Conservation (phyloP, 2,888 invertebrate genomes). For the Conomelus anceps region DNA sequence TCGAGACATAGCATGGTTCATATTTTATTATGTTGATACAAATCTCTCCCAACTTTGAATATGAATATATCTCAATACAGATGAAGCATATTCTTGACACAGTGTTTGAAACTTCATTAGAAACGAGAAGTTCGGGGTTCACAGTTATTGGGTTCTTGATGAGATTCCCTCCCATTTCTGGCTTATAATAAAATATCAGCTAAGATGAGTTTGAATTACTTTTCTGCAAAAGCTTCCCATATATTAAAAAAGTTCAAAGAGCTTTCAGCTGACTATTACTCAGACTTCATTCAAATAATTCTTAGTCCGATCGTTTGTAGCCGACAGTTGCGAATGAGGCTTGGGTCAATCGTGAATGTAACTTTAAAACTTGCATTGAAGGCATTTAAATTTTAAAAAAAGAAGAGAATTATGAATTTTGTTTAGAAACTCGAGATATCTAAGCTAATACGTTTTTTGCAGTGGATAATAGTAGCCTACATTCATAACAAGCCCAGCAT, state of each 20-base stretch:
- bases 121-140: background rate
- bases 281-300: background rate
- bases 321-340: background rate
- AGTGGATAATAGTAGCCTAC: too few relatives aligned
- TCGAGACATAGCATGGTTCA: background rate
- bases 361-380: too few relatives aligned
- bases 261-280: background rate
- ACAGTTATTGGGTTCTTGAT: background rate
- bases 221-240: too few relatives aligned
- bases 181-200: background rate
- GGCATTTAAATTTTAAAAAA: too few relatives aligned
- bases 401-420: background rate
- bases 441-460: background rate
- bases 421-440: background rate
- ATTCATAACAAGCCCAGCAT: too few relatives aligned
- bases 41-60: background rate
- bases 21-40: background rate
- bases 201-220: background rate
- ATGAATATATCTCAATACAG: background rate
- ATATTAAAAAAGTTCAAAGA: background rate
- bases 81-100: background rate
- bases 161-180: background rate
- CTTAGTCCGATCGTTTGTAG: background rate
- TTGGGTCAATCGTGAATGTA: background rate
- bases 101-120: background rate